Conservation (phyloP, 2,113 vertebrate species). For the Hypomesus transpacificus region DNA sequence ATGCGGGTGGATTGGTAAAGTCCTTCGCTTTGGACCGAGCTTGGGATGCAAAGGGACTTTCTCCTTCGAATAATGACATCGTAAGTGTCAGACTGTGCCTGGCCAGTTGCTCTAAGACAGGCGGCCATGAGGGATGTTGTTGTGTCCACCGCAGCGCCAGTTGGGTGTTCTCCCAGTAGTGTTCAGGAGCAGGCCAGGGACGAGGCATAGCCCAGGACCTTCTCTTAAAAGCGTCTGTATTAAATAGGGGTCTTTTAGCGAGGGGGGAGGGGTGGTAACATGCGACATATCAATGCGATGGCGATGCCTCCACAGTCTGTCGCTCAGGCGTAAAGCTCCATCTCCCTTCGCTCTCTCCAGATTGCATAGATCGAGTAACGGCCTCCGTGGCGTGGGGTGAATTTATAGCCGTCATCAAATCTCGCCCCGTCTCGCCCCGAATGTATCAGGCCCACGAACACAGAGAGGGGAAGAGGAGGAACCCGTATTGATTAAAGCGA, state of each 20-base stretch:
- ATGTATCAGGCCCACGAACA: conserved; percentile 40
- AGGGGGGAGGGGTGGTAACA: conserved; percentile 6
- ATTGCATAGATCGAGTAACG: conserved; percentile 23
- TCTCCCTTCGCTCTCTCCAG: conserved; percentile 7
- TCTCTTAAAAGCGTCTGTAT: conserved; percentile 38
- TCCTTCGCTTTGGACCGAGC: too few relatives aligned
- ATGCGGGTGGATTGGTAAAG: too few relatives aligned
- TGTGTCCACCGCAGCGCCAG: conserved; percentile 8
- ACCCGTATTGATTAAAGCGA: conserved; percentile 36
- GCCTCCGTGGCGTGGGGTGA: conserved; percentile 14
- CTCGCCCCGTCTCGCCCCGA: conserved; percentile 18
- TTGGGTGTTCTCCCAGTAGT: conserved; percentile 26
- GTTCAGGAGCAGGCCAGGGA: conserved; percentile 8
- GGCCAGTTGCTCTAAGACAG: conserved; percentile 1
- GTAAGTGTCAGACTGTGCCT: not conserved
- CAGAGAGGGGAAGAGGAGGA: conserved; percentile 12
- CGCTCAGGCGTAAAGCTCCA: conserved; percentile 48
- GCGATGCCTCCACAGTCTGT: conserved; percentile 15
- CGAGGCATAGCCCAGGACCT: not conserved
- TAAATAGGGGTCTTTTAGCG: conserved; percentile 35
- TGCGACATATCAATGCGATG: conserved; percentile 5
- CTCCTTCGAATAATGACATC: not conserved
- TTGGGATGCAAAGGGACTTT: not conserved
- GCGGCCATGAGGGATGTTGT: not conserved
- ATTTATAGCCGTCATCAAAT: conserved; percentile 55